phyloP scores from a whole-genome alignment of 2,888 invertebrate species.

The Anarsia innoxiella region DNA sequence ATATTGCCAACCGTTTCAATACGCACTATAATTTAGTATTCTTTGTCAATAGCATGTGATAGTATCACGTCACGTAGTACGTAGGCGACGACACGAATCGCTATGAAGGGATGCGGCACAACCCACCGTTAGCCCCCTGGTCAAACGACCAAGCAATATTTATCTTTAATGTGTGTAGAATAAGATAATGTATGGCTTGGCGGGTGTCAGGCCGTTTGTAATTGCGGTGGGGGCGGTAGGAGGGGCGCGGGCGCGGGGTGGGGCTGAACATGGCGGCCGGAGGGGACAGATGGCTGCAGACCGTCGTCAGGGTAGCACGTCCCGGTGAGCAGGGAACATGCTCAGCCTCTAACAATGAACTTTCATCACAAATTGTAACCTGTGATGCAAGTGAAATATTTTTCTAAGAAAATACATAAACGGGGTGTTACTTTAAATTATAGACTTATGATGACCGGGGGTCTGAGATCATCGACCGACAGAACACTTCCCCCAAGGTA shows the following conservation, averaged over 20 bases:
- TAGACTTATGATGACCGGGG: too few species aligned
- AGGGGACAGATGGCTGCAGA: constrained; percentile 61
- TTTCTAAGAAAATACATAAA: too few species aligned
- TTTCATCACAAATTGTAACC: too few species aligned
- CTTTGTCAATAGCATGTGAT: constrained; percentile 23
- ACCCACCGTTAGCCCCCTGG: constrained; percentile 46
- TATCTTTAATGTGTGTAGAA: constrained; percentile 54
- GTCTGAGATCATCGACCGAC: too few species aligned
- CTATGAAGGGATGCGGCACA: constrained; percentile 53
- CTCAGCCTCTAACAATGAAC: too few species aligned
- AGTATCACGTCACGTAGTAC: constrained; percentile 50
- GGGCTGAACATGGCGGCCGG: constrained; percentile 64
- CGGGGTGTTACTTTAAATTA: too few species aligned
- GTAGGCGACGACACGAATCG: constrained; percentile 56
- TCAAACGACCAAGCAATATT: constrained; percentile 38
- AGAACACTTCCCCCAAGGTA: too few species aligned
- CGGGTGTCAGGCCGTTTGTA: constrained; percentile 46
- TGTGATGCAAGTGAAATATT: too few species aligned
- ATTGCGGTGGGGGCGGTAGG: constrained; percentile 69
- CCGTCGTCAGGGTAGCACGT: constrained; percentile 41
- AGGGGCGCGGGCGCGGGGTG: constrained; percentile 63
- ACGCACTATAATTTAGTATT: too few species aligned
- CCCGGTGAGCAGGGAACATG: too few species aligned
- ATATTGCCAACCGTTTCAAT: too few species aligned
- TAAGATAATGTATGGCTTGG: constrained; percentile 56